Evolutionary conservation across 2,113 vertebrate species (phyloP).

Genomic region (Scortum barcoo): DNA sequence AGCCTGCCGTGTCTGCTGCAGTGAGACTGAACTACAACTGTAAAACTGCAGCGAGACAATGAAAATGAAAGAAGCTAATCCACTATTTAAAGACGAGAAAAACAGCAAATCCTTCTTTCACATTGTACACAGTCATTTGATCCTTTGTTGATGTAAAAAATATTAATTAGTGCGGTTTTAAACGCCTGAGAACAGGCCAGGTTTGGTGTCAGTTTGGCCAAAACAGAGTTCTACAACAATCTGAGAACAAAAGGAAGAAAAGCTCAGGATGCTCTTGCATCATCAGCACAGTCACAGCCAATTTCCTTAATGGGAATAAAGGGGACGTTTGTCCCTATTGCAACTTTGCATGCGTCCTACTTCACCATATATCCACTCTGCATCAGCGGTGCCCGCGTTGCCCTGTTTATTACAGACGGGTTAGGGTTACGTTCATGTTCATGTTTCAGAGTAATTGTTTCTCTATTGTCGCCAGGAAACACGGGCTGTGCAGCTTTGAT

Average conservation of each 20-base stretch:
- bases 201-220: neutral
- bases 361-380: neutral
- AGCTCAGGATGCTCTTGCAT: neutral
- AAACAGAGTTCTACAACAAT: neutral
- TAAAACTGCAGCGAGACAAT: neutral
- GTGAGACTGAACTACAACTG: neutral
- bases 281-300: neutral
- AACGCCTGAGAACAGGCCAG: neutral
- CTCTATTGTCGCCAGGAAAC: conserved; percentile 7
- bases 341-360: neutral
- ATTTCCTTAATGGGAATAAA: neutral
- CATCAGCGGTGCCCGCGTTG: neutral
- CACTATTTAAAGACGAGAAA: too few relatives aligned
- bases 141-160: neutral
- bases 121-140: neutral
- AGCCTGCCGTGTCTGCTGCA: too few relatives aligned
- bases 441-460: neutral
- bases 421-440: too few relatives aligned
- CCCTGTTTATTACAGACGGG: conserved; percentile 5
- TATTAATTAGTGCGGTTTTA: neutral
- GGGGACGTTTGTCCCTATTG: neutral
- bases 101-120: too few relatives aligned
- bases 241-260: too few relatives aligned
- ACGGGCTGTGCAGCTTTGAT: conserved; percentile 1
- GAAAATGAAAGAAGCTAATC: neutral